Base-by-base conservation (phyloP, 2,113 vertebrate species). In the Hippopotamus amphibius region DNA sequence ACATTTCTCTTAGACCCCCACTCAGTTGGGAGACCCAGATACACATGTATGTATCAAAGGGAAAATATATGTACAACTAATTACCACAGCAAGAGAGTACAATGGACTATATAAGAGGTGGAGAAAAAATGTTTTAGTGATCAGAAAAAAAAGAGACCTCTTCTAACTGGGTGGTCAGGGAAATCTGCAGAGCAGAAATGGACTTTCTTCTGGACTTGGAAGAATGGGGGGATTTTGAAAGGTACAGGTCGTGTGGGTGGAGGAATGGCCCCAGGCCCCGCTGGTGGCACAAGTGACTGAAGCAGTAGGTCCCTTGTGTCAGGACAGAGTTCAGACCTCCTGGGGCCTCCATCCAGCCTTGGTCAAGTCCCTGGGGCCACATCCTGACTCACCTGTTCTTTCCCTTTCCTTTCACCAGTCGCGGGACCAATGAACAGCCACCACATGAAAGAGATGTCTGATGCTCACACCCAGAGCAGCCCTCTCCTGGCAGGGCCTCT, bases 401-500 rank as follows among this genome's bases (percentile, higher is more conserved):
- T 65, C 26, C 22, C 26, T 66, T 43, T 74, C 63, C 12, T 74
- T 24, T 50, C 6, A 33, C 65, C 68, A 71, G 86, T 6, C 19
- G 3, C 26, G 6, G 2, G 53, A 63, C 33, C 26, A 11, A 94
- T 94, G 96, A 98, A 88, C 4, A 4, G 68, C 61, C 71, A 1
- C 12, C 13, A 50, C 15, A 43, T 43, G 43, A 90, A 96, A 66
- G 90, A 98, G 26, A 97, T 97, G 98, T 89, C 94, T 48, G 95
- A 96, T 7, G 37, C 41, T 57, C 96, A 97, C 26, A n/a, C n/a
- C 63, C 95, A 97, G 84, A 95, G 77, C 94, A 95, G 96, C 26
- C 97, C 96, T 68, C 96, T 98, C 16, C 92, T 96, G 81, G n/a
- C 81, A 13, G 92, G 96, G 48, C 94, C 96, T 74, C 95, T 76